Percentiles rank a stretch among this genome's conserved stretches.
Conservation (phyloP, 2,888 invertebrate genomes). For the Ligdia adustata region DNA sequence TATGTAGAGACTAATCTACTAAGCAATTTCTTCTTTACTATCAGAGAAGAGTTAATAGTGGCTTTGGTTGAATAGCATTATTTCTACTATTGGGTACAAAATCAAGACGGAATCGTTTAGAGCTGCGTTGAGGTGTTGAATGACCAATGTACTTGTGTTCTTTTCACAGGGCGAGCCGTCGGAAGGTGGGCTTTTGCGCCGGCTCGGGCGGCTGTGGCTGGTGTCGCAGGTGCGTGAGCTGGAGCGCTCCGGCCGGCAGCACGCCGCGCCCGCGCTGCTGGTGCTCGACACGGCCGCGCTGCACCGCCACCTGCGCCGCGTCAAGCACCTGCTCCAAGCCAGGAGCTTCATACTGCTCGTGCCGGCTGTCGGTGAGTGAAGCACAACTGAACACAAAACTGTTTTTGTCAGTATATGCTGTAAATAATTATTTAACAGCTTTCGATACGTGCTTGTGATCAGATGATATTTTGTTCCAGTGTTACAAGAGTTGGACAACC, state of each 20-base stretch:
- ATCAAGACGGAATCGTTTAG: too few relatives aligned
- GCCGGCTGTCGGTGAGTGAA: constrained; percentile 7
- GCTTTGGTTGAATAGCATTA: too few relatives aligned
- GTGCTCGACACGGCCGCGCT: constrained; percentile 94
- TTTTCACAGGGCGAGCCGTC: constrained; percentile 47
- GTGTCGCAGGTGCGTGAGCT: constrained; percentile 94
- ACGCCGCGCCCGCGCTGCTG: constrained; percentile 89
- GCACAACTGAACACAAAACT: too few relatives aligned
- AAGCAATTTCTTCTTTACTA: too few relatives aligned
- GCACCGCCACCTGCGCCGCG: constrained; percentile 89
- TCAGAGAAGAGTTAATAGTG: too few relatives aligned
- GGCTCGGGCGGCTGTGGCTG: constrained; percentile 95
- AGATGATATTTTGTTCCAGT: constrained; percentile 89
- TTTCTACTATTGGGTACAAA: too few relatives aligned
- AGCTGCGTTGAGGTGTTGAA: too few relatives aligned
- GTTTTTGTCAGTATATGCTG: too few relatives aligned
- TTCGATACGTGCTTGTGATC: too few relatives aligned
- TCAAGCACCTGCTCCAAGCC: constrained; percentile 92
- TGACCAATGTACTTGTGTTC: background rate
- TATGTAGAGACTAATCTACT: too few relatives aligned
- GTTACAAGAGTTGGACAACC: constrained; percentile 93
- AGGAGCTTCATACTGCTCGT: constrained; percentile 94
- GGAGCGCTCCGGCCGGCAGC: constrained; percentile 88
- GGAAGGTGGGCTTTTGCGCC: constrained; percentile 87
- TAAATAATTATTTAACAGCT: too few relatives aligned